Evolutionary conservation across 2,888 invertebrate species (phyloP), one percentile per base, ranked within the genome.

Genomic region (Sipha maydis): DNA sequence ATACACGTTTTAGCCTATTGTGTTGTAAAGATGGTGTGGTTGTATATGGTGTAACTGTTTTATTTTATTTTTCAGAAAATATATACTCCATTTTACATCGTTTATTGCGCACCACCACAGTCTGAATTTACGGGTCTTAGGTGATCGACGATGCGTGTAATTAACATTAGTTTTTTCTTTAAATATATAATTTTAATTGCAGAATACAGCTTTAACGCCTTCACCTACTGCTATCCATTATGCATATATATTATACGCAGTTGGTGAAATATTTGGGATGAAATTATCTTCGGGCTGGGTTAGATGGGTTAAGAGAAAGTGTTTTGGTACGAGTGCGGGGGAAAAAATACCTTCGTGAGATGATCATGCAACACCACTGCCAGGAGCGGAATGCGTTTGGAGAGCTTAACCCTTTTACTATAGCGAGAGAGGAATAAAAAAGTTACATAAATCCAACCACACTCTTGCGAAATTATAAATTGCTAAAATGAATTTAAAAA

Each of bases 101-200:
- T 76, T 85, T 61, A 77, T 77, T 41, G 28, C 54, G 31, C 78
- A 28, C 69, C 85, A 3, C 76, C 31, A 34, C 3, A 8, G 3
- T 41, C 77, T 5, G 41, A 77, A 77, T 85, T 85, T 69, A 85
- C 67, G 31, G 84, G 71, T 56, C 85, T 71, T 56, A 41, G 61
- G 79, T 79, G 86, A 79, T 86, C 86, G 86, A 38, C 79, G 86
- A 41, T 80, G 79, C 86, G 86, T 80, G 86, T 86, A 86, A 86
- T 86, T 86, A 86, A 86, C 86, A 56, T 86, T 25, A 54, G 25
- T 86, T 73, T 86, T 38, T 71, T 79, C 28, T 86, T 80, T 80
- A 73, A 73, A 41, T 73, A 38, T 79, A 73, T 38, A 56, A 79
- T 80, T 80, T 79, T 86, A 86, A 86, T 86, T 86, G 79, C 86